These are phyloP conservation scores for Grammomys surdaster DNA, from an alignment of 2,113 vertebrate species.

Conservation along the genomic window DNA sequence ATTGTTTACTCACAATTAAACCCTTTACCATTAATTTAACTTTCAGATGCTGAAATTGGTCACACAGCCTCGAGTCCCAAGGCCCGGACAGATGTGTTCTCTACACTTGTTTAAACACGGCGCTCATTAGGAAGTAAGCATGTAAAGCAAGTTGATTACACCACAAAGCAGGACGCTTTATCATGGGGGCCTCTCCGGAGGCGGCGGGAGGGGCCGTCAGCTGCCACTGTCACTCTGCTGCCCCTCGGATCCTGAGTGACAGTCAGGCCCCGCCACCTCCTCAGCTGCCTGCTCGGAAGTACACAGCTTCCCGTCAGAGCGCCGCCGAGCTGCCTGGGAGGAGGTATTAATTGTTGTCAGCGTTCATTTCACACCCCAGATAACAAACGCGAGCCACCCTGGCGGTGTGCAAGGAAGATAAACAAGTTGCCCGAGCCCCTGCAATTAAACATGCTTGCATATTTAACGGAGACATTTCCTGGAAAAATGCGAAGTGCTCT, in stretches of 20 bases:
- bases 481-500: slow-evolving; percentile 23
- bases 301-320: slow-evolving; percentile 82
- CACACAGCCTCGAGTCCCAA: slow-evolving; percentile 83
- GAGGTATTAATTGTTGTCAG: slow-evolving; percentile 90
- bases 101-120: slow-evolving; percentile 87
- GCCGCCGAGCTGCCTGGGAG: slow-evolving; percentile 84
- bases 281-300: slow-evolving; percentile 84
- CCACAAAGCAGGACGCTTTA: slow-evolving; percentile 86
- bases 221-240: slow-evolving; percentile 77
- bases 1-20: slow-evolving; percentile 92
- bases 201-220: slow-evolving; percentile 79
- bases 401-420: slow-evolving; percentile 89
- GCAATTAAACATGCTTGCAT: slow-evolving; percentile 85
- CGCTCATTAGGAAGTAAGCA: slow-evolving; percentile 84
- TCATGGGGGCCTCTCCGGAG: slow-evolving; percentile 85
- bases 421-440: slow-evolving; percentile 77
- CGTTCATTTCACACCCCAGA: slow-evolving; percentile 91
- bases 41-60: slow-evolving; percentile 86
- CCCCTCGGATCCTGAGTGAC: slow-evolving; percentile 85
- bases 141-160: slow-evolving; percentile 87
- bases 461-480: slow-evolving; percentile 79
- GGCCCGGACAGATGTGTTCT: slow-evolving; percentile 86
- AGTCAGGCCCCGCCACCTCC: slow-evolving; percentile 84
- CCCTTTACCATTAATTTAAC: slow-evolving; percentile 88
- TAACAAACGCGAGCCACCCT: slow-evolving; percentile 88